Percentiles rank a stretch among this genome's conserved stretches.
These are phyloP conservation scores for Oenanthe oenanthe DNA, from an alignment of 2,113 vertebrate species.

Conservation along the genomic window DNA sequence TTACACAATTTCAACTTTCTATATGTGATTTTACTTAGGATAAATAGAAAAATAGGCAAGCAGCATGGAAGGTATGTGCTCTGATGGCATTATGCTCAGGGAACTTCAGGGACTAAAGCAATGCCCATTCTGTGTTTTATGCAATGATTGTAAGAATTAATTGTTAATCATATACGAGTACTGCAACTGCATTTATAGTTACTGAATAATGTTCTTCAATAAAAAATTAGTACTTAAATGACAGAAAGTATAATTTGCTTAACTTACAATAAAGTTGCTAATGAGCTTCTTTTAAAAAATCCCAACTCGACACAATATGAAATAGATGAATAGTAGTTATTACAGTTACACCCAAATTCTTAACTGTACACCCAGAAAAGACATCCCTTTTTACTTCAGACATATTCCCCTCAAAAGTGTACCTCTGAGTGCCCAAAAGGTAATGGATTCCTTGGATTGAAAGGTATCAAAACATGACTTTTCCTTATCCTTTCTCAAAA, in stretches of 20 bases:
- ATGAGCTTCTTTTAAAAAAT: neutral
- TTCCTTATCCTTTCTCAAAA: neutral
- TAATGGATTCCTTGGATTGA: neutral
- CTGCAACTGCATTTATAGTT: neutral
- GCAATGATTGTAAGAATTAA: neutral
- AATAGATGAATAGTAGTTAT: neutral
- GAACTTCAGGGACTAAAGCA: neutral
- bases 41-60: neutral
- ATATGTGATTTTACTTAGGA: neutral
- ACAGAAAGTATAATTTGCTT: constrained; percentile 3
- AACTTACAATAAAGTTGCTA: neutral
- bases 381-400: neutral
- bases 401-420: neutral
- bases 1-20: neutral
- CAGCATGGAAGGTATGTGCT: neutral
- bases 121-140: neutral
- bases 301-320: neutral
- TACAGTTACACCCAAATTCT: neutral
- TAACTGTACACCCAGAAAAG: neutral
- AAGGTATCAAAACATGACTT: neutral
- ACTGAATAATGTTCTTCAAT: constrained; percentile 5
- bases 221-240: neutral
- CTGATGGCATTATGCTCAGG: neutral
- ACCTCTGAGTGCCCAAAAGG: neutral
- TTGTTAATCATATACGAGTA: neutral